Evolutionary conservation across 2,888 invertebrate species (phyloP), one percentile per base, ranked within the genome.

Genomic region (Steinernema hermaphroditum): DNA sequence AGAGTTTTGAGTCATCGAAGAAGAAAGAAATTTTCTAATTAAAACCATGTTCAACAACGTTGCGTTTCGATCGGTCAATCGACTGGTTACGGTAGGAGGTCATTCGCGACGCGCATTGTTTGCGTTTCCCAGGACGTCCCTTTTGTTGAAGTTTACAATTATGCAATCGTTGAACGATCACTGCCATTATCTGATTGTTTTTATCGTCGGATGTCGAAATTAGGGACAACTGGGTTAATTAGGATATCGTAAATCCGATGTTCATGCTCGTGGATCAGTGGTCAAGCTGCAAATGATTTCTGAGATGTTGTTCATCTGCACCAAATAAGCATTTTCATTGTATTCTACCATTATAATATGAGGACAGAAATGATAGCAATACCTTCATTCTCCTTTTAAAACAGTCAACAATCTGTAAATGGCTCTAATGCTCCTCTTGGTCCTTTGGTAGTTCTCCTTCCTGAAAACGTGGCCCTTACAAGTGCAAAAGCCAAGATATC

Each of bases 101-200:
- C 49, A 12, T 14, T 2, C 22, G 4, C 54, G 27, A 14, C 16
- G 16, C 22, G 22, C 27, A 2, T 14, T 54, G 22, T 54, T 24
- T 2, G 22, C 16, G 22, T 8, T 8, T 19, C 49, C 19, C 6
- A 24, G 14, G 16, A 27, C 54, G 22, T 22, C 12, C 12, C 12
- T 2, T 19, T 54, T 54, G 22, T 54, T 16, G 2, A 54, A 54
- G 54, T 54, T 54, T 54, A 19, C 27, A 54, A 49, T 54, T 54
- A 22, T 14, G 24, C 27, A 54, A 22, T 54, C 54, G 24, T 22
- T 27, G 22, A 54, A 54, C 54, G 54, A 27, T 54, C 54, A 54
- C 22, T 27, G 4, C 4, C 22, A 27, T 27, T 54, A 54, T 54
- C 54, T 54, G 54, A 54, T 54, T 54, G 54, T 54, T 54, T 54